phyloP scores from a whole-genome alignment of 2,113 vertebrate species.

The Riparia riparia region DNA sequence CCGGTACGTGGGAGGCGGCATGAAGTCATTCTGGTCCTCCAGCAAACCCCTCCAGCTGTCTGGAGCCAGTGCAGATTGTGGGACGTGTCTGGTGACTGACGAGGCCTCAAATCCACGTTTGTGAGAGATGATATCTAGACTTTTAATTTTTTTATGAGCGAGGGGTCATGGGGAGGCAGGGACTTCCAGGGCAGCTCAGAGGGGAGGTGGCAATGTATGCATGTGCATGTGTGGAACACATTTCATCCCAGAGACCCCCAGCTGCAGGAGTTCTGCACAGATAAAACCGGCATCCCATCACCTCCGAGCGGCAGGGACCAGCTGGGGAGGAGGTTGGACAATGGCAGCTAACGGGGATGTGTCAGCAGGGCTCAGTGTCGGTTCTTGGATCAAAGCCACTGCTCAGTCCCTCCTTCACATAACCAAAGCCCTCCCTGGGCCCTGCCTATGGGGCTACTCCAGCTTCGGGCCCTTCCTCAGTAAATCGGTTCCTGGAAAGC shows the following conservation, averaged over 20 bases:
- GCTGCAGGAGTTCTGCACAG: conserved; percentile 23
- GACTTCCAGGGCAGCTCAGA: background rate
- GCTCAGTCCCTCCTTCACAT: background rate
- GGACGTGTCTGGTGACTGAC: conserved; percentile 71
- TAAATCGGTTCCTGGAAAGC: background rate
- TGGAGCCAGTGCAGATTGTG: conserved; percentile 64
- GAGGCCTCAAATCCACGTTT: conserved; percentile 43
- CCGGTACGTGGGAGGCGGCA: background rate
- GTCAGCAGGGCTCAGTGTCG: rapidly evolving
- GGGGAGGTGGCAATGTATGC: background rate
- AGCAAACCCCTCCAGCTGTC: conserved; percentile 58
- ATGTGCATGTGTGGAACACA: conserved; percentile 9
- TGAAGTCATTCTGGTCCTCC: conserved; percentile 65
- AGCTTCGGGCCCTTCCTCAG: background rate
- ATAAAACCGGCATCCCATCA: background rate
- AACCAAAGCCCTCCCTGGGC: background rate
- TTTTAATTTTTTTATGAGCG: background rate
- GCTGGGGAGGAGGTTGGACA: background rate
- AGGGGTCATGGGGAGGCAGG: background rate
- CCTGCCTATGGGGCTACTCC: rapidly evolving
- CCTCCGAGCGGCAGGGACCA: rapidly evolving
- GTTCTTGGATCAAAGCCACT: background rate
- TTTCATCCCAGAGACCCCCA: background rate
- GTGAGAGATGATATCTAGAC: conserved; percentile 58
- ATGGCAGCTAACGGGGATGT: background rate